phyloP scores from a whole-genome alignment of 1,140 invertebrate genomes.

The Lepidurus couesii region DNA sequence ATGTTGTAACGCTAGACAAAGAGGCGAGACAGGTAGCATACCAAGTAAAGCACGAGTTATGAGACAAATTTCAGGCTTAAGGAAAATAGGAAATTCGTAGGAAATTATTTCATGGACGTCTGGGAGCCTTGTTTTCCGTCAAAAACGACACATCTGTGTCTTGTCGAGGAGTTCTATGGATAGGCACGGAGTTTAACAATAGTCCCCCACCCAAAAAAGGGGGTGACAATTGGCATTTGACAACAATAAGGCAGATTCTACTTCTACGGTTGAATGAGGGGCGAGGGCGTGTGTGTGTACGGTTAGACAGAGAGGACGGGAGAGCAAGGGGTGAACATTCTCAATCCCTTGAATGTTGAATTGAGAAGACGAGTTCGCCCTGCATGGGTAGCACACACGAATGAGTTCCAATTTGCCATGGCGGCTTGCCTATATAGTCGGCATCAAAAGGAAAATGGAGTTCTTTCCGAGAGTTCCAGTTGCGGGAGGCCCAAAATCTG shows the following conservation, averaged over 20 bases:
- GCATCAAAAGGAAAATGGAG: conserved; percentile 15
- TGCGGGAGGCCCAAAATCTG: neutral
- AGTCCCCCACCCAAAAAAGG: neutral
- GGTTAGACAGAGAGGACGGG: neutral
- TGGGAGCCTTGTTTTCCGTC: neutral
- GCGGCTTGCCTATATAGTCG: conserved; percentile 12
- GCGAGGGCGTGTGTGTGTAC: neutral
- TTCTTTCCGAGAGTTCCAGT: neutral
- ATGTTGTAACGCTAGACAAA: neutral
- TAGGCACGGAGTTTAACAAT: neutral
- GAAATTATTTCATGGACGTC: neutral
- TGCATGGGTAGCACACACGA: conserved; percentile 14
- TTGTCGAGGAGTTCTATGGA: neutral
- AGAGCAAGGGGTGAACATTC: neutral
- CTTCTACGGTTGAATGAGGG: neutral
- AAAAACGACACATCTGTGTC: neutral
- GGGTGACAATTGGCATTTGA: conserved; percentile 9
- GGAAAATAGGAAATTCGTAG: neutral
- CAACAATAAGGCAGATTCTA: conserved; percentile 2
- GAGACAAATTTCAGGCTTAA: conserved; percentile 6
- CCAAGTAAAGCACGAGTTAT: neutral
- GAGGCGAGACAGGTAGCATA: neutral
- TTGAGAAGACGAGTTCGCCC: neutral
- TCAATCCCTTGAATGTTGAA: neutral
- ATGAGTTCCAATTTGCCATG: conserved; percentile 19